A percentile compares a stretch with the other conserved stretches of the same genome.
Evolutionary conservation across 1,140 invertebrate species (phyloP).

Genomic region (Drosophila murphyi): DNA sequence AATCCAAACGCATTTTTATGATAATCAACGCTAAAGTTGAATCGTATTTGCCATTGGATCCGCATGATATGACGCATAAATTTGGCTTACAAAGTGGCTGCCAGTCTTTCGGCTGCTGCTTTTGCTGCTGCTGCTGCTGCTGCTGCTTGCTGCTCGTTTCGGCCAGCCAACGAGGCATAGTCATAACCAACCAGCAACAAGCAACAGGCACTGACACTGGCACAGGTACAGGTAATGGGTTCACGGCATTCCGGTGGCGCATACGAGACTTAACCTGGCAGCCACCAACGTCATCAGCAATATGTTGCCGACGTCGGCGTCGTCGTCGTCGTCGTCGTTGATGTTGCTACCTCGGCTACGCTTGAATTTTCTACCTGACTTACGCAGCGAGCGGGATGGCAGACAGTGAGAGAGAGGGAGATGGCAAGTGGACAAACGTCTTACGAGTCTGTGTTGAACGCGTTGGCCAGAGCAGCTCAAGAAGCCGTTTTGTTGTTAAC

Average conservation of each 20-base stretch:
- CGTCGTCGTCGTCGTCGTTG: slow-evolving; percentile 55
- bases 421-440: slow-evolving; percentile 34
- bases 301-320: slow-evolving; percentile 60
- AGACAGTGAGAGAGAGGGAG: slow-evolving; percentile 31
- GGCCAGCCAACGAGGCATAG: slow-evolving; percentile 40
- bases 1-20: slow-evolving; percentile 36
- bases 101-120: slow-evolving; percentile 23
- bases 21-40: slow-evolving; percentile 30
- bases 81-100: slow-evolving; percentile 69
- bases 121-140: no score
- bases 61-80: slow-evolving; percentile 73
- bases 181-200: slow-evolving; percentile 49
- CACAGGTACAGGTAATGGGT: slow-evolving; percentile 71
- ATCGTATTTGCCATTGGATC: slow-evolving; percentile 37
- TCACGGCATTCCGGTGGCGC: slow-evolving; percentile 81
- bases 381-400: slow-evolving; percentile 74
- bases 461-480: slow-evolving; percentile 63
- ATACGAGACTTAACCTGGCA: slow-evolving; percentile 66
- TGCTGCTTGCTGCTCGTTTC: slow-evolving; percentile 2
- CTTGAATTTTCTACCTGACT: slow-evolving; percentile 80
- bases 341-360: slow-evolving; percentile 82
- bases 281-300: slow-evolving; percentile 71
- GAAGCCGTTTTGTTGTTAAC: slow-evolving; percentile 80
- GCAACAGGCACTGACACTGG: slow-evolving; percentile 37
- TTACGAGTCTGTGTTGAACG: slow-evolving; percentile 39